Evolutionary conservation across 2,797 vertebrate genomes (phyloP), one percentile per base, ranked within the genome.

Genomic region (Erpetoichthys calabaricus): DNA sequence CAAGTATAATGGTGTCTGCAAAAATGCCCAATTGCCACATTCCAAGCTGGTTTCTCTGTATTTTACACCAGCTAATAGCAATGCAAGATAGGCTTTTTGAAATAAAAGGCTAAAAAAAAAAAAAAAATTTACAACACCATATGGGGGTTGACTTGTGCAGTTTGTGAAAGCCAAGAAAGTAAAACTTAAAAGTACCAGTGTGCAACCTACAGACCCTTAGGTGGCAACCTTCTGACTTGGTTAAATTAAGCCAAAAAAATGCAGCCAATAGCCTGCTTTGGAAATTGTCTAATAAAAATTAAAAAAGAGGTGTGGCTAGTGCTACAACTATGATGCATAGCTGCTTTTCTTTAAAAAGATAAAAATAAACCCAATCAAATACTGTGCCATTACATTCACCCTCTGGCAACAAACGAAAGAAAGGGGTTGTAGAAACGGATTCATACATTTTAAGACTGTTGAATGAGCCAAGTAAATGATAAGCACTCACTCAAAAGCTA

Each of bases 41-140:
- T 65, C 74, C 67, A 65, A 70, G 70, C 86, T 82, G 82, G 88
- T 80, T 90, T 91, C 87, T 90, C 88, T 90, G 88, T 89, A 90
- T 80, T 25, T 83, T 76, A 90, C 86, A 85, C 87, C 85, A 82
- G 81, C 69, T 73, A 70, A 79, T 81, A 71, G 73, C 65, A 64
- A 2, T 46, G 1, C 63, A 72, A 71, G 63, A 63, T 67, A 67
- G 67, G 60, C 65, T 72, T 64, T 49, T 76, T 71, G 70, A 76
- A 67, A 74, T 68, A 73, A 69, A 73, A 72, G 67, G 68, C 72
- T 72, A 73, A 70, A 71, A 58, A 75, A 73, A 73, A 74, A 62
- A 68, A 70, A 65, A 64, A n/a, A n/a, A n/a, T n/a, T n/a, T n/a
- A 25, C 25, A 25, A 25, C 25, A 25, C 25, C 25, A 49, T n/a